Evolutionary conservation across 2,797 vertebrate species (phyloP), one percentile per base, ranked within the genome.

Genomic region (Molossus alvarezi): DNA sequence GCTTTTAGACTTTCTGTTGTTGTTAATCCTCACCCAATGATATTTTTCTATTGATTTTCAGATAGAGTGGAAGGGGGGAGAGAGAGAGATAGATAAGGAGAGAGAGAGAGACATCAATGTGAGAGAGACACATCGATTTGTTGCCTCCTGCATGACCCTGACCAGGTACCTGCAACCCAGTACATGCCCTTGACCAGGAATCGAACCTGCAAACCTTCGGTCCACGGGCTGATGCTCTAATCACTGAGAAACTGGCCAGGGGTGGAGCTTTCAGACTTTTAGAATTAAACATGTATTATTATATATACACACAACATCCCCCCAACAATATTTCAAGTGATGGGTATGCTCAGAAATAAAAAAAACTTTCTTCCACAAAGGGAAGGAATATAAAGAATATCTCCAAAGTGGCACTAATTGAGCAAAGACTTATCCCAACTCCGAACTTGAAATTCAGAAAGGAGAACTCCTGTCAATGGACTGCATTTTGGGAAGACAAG

Each of bases 281-380:
- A 82, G 73, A 88, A 82, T 75, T 57, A 84, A 84, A n/a, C 1
- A 77, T 53, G 17, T 27, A 91, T 45, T 88, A 65, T 69, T 87
- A 83, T 45, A 45, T 45, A 45, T 45, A 1, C 12, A 79, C 51
- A 69, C 69, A 20, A 87, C 17, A 73, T 33, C 17, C 33, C n/a
- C 65, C n/a, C 65, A 15, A 45, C 6, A 37, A 7, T 91, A 65
- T 77, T 77, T 87, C 77, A 90, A 65, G 77, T 62, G 51, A 58
- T 88, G 58, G 10, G 33, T 83, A 48, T 72, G 41, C 81, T 80
- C 67, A 60, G 45, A 84, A 76, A 92, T 57, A 65, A 75, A 69
- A 81, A 81, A 51, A 48, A 51, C 9, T 79, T 76, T 27, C 33
- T 60, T 71, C 9, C 5, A 53, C 7, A 51, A 83, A 72, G 21